phyloP scores from a whole-genome alignment of 1,140 invertebrate genomes.

The Tribolium madens region DNA sequence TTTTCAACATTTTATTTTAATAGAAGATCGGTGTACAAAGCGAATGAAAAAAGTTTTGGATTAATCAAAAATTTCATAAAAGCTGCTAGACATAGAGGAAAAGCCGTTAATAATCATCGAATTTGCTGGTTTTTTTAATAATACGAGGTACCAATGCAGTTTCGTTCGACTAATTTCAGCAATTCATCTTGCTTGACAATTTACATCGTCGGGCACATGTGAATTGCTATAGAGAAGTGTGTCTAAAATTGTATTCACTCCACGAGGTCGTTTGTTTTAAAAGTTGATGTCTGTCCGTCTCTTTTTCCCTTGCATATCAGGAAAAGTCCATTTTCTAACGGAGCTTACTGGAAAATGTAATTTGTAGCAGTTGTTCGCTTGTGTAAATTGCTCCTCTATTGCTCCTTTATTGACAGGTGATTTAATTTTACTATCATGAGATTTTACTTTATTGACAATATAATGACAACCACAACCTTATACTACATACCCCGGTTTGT shows the following conservation, averaged over 20 bases:
- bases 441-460: conserved; percentile 19
- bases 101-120: conserved; percentile 18
- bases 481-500: neutral
- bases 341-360: neutral
- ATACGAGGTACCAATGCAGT: conserved; percentile 1
- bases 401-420: conserved; percentile 37
- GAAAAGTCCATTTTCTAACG: neutral
- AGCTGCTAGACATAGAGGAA: neutral
- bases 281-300: conserved; percentile 34
- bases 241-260: conserved; percentile 36
- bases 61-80: conserved; percentile 36
- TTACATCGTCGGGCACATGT: conserved; percentile 39
- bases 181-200: conserved; percentile 42
- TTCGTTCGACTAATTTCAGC: conserved; percentile 19
- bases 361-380: conserved; percentile 32
- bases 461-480: conserved; percentile 22
- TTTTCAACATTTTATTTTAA: conserved; percentile 17
- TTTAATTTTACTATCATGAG: conserved; percentile 35
- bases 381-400: conserved; percentile 34
- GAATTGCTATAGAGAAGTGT: conserved; percentile 22
- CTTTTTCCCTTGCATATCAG: neutral
- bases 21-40: neutral
- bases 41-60: conserved; percentile 14
- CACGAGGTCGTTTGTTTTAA: conserved; percentile 32
- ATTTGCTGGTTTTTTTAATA: conserved; percentile 23